Base-by-base conservation (phyloP, 2,113 vertebrate genomes). In the Rousettus leschenaultii region DNA sequence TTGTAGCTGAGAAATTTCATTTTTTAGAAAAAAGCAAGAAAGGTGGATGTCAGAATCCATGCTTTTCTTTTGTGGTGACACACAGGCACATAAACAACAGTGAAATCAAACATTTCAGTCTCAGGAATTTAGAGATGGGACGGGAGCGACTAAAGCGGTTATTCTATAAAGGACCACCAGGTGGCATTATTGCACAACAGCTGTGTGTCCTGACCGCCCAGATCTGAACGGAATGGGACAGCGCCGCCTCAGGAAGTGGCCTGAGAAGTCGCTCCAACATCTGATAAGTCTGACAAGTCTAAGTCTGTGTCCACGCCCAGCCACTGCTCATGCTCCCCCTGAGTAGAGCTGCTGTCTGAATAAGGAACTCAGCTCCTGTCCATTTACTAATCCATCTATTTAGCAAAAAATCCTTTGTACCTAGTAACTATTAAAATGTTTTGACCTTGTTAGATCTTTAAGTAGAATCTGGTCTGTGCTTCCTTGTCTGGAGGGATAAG, bases 121-220 rank as follows among this genome's bases (percentile, higher is more conserved):
- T 22, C 21, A 7, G 75, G 57, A 45, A 21, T 30, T 91, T 15
- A 24, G 28, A 5, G 35, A 8, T 1, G 21, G 40, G 18, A 22
- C 4, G 53, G 48, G 40, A 68, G 45, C 55, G 14, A 9, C 18
- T 5, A 13, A 19, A 28, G 59, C 2, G 59, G 84, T 40, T 85
- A 80, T 78, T 88, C 68, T 38, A 40, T 0, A 77, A n/a, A 51
- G 0, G 3, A 7, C 75, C 97, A 97, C 84, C 33, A 94, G 97
- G 84, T 96, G 95, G 96, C 96, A 86, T 59, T 84, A 97, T 94
- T 75, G 68, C 59, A 97, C 94, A 98, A 79, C 70, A 19, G 53
- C 92, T 94, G 92, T 55, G 8, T 21, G 11, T 33, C 14, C 78
- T 28, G 11, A 24, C 10, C 48, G n/a, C 22, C 80, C 71, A 1